Evolutionary conservation across 2,797 vertebrate genomes (phyloP), one percentile per base, ranked within the genome.

Genomic region (Micromesistius poutassou): DNA sequence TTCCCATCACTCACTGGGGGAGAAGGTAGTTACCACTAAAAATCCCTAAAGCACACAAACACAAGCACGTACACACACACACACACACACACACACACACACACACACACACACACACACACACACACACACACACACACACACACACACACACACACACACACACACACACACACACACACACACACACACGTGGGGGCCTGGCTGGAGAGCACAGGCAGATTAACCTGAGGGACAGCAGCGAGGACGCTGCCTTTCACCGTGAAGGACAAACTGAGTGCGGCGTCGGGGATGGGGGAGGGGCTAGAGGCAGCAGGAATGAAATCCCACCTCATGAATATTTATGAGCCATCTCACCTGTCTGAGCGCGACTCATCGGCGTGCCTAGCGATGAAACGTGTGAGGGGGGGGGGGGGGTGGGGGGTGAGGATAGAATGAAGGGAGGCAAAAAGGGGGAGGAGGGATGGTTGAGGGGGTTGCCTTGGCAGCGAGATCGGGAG

Each of bases 301-400:
- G 92, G 91, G 91, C 91, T 87, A 89, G 85, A 55, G 76, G 89
- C 86, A 79, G 83, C 84, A 89, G 88, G 80, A 90, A 91, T 90
- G 86, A 92, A 92, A 92, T 93, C 93, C 93, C 92, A 89, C n/a
- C 0, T 3, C 90, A 93, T 93, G 90, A 92, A 93, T 93, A 93
- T 93, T 92, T 88, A 93, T 91, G 85, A 91, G 88, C 89, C 90
- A 92, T 91, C 91, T 93, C 93, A 93, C 93, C 93, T 92, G 92
- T 93, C 93, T 93, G 90, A 91, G 89, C 86, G 77, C 88, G 78
- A 91, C 91, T 92, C 91, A 92, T 93, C 91, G 91, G 88, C 82
- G 87, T 90, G 91, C 82, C 85, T 86, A 71, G 86, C 87, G 81
- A 85, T 88, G 88, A 81, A 89, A 89, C 78, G 74, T 40, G 77